phyloP scores from a whole-genome alignment of 2,113 vertebrate species.

The Coptodon bakossiorum region DNA sequence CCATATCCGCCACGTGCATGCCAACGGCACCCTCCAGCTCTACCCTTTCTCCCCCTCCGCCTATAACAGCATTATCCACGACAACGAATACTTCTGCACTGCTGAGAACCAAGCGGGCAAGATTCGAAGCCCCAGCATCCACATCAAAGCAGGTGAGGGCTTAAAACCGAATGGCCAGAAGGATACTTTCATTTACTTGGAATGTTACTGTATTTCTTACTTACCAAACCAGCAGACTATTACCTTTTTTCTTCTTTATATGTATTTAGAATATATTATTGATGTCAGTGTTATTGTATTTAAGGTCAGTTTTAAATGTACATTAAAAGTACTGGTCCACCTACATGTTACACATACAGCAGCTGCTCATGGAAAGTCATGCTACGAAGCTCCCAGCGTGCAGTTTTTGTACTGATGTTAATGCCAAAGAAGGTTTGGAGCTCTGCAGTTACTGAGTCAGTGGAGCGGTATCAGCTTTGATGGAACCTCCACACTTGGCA shows the following conservation, averaged over 20 bases:
- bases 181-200: background rate
- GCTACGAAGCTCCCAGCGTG: background rate
- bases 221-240: background rate
- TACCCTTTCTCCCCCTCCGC: slow-evolving; percentile 97
- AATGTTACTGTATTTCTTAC: background rate
- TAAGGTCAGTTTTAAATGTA: background rate
- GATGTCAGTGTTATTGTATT: background rate
- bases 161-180: background rate
- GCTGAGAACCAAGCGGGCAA: slow-evolving; percentile 97
- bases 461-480: background rate
- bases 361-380: background rate
- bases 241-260: background rate
- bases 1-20: slow-evolving; percentile 96
- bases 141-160: slow-evolving; percentile 92
- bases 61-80: slow-evolving; percentile 99
- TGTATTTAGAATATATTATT: background rate
- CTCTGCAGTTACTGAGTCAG: background rate
- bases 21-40: slow-evolving; percentile 98
- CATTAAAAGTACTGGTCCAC: background rate
- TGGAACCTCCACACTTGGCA: too few relatives aligned
- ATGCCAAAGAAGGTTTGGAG: background rate
- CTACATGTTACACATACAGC: background rate
- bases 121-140: slow-evolving; percentile 96
- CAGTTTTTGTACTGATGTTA: background rate
- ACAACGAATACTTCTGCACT: slow-evolving; percentile 99